Percentiles rank a stretch among this genome's conserved stretches.
These are phyloP conservation scores for Microdon myrmicae DNA, from an alignment of 2,888 invertebrate species.

Conservation along the genomic window DNA sequence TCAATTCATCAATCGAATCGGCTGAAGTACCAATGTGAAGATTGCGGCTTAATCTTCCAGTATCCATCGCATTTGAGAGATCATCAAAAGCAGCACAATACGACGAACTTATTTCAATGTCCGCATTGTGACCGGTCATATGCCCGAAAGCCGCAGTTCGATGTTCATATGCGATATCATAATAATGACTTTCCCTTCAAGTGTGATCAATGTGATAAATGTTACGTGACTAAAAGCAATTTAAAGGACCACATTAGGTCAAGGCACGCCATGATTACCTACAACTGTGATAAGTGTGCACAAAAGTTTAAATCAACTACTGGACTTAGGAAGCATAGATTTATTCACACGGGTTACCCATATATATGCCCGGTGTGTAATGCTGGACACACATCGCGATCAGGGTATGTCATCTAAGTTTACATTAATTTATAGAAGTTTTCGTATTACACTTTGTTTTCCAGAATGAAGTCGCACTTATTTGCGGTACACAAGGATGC, in stretches of 20 bases:
- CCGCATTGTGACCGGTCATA: conserved; percentile 17
- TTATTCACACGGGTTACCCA: conserved; percentile 22
- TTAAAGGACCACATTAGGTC: conserved; percentile 19
- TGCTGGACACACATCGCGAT: conserved; percentile 24
- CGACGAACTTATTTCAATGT: conserved; percentile 10
- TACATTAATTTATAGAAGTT: no score
- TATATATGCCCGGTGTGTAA: conserved; percentile 22
- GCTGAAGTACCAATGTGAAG: conserved; percentile 29
- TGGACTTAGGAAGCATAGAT: conserved; percentile 23
- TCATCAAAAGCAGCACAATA: conserved; percentile 17
- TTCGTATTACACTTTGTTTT: no score
- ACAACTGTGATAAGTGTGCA: conserved; percentile 18
- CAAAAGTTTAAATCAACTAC: conserved; percentile 24
- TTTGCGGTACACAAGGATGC: conserved; percentile 23
- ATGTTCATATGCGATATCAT: conserved; percentile 46
- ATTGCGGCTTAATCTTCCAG: conserved; percentile 24
- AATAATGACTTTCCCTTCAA: conserved; percentile 44
- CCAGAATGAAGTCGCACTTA: conserved; percentile 23
- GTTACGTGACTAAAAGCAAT: conserved; percentile 30
- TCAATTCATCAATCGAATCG: no score
- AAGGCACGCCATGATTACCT: conserved; percentile 15
- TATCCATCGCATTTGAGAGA: conserved; percentile 21
- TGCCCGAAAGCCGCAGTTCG: conserved; percentile 24
- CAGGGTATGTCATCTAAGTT: conserved; percentile 7
- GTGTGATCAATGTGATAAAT: conserved; percentile 46